A percentile compares a stretch with the other conserved stretches of the same genome.
phyloP scores from a whole-genome alignment of 1,140 invertebrate species.

The Coptotermes formosanus region DNA sequence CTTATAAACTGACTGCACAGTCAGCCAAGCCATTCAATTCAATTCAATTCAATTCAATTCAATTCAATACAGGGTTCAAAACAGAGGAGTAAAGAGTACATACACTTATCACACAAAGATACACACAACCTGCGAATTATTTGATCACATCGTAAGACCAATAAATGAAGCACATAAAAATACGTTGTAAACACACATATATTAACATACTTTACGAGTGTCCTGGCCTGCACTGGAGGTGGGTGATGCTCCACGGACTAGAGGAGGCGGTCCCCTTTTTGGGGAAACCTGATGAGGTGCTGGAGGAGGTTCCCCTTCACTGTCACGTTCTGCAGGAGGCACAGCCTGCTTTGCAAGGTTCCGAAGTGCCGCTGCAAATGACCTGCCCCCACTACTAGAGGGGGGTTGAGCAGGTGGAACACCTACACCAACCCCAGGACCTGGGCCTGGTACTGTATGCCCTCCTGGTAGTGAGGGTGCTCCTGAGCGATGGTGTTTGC shows the following conservation, averaged over 20 bases:
- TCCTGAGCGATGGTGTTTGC: slow-evolving; percentile 49
- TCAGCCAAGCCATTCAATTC: too few species aligned
- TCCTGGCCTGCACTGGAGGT: slow-evolving; percentile 18
- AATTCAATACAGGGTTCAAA: too few species aligned
- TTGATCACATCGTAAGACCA: too few species aligned
- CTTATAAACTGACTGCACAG: too few species aligned
- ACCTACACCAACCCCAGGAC: slow-evolving; percentile 48
- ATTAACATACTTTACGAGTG: slow-evolving; percentile 43
- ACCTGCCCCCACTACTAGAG: slow-evolving; percentile 38
- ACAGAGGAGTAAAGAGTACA: too few species aligned
- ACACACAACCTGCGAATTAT: too few species aligned
- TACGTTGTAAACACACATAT: too few species aligned
- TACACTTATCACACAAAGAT: too few species aligned
- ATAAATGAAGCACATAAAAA: too few species aligned
- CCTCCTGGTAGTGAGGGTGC: slow-evolving; percentile 49
- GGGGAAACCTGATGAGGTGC: slow-evolving; percentile 25
- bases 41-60: too few species aligned
- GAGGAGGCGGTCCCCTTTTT: slow-evolving; percentile 33
- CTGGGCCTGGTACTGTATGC: slow-evolving; percentile 51
- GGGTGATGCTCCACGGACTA: slow-evolving; percentile 47
- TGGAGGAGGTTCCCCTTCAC: slow-evolving; percentile 28
- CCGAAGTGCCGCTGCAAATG: slow-evolving; percentile 75
- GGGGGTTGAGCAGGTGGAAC: slow-evolving; percentile 9
- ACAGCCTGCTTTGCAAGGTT: slow-evolving; percentile 79
- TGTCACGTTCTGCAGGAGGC: slow-evolving; percentile 41